A percentile compares a stretch with the other conserved stretches of the same genome.
Evolutionary conservation across 2,888 invertebrate species (phyloP).

Genomic region (Dendrolimus houi): DNA sequence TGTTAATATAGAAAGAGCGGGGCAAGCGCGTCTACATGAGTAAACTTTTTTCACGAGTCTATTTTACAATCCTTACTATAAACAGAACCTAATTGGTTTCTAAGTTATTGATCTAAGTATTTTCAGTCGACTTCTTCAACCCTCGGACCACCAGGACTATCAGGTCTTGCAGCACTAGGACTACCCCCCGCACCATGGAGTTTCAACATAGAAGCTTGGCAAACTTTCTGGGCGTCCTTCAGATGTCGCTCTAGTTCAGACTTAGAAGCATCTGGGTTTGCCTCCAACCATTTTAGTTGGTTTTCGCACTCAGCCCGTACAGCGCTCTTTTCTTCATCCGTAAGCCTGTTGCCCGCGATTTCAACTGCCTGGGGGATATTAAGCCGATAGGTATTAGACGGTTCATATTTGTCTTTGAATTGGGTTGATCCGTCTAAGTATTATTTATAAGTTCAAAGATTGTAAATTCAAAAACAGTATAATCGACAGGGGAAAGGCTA

Average conservation of each 20-base stretch:
- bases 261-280: conserved; percentile 85
- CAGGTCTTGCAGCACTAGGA: conserved; percentile 37
- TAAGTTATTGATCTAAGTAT: too few relatives aligned
- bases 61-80: too few relatives aligned
- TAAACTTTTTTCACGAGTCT: too few relatives aligned
- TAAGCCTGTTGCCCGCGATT: conserved; percentile 80
- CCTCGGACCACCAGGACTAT: conserved; percentile 73
- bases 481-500: too few relatives aligned
- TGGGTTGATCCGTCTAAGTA: too few relatives aligned
- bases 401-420: too few relatives aligned
- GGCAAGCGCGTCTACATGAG: too few relatives aligned
- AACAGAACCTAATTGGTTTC: too few relatives aligned
- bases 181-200: conserved; percentile 79
- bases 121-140: conserved; percentile 81
- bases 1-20: too few relatives aligned
- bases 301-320: conserved; percentile 82
- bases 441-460: too few relatives aligned
- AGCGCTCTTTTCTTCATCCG: conserved; percentile 81
- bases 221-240: conserved; percentile 84
- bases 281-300: conserved; percentile 87
- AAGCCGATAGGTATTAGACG: too few relatives aligned
- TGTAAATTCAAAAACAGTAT: too few relatives aligned
- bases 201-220: conserved; percentile 89
- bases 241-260: conserved; percentile 87
- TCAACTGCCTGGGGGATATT: conserved; percentile 72